Percentiles rank a stretch among this genome's conserved stretches.
Conservation (phyloP, 2,888 invertebrate genomes). For the Aspidiotus destructor region DNA sequence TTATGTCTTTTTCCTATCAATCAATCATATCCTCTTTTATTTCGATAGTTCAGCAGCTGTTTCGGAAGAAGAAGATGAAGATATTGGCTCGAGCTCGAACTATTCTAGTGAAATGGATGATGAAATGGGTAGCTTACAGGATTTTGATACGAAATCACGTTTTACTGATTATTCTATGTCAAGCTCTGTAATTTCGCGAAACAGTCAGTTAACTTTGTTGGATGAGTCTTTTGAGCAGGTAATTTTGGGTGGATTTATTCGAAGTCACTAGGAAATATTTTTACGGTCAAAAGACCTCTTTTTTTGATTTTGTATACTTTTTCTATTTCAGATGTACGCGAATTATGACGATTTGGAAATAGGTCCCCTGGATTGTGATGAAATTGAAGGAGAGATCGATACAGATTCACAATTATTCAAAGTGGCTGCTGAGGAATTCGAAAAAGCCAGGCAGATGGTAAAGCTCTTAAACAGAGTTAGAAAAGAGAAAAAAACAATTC, state of each 20-base stretch:
- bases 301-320: constrained; percentile 21
- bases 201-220: constrained; percentile 67
- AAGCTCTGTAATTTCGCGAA: constrained; percentile 77
- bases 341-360: constrained; percentile 81
- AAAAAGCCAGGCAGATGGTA: constrained; percentile 47
- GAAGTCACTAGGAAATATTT: constrained; percentile 5
- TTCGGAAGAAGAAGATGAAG: no score
- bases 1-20: not conserved
- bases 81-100: constrained; percentile 42
- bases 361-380: constrained; percentile 80
- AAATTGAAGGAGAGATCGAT: constrained; percentile 70
- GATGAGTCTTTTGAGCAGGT: constrained; percentile 85
- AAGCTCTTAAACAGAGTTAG: no score
- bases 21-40: not conserved
- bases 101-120: constrained; percentile 43
- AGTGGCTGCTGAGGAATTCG: constrained; percentile 65
- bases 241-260: constrained; percentile 16
- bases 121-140: constrained; percentile 43
- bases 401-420: constrained; percentile 60
- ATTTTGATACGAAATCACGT: constrained; percentile 60
- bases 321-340: constrained; percentile 54
- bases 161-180: constrained; percentile 92
- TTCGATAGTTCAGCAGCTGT: not conserved
- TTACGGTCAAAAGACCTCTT: not conserved
- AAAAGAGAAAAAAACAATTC: no score